Evolutionary conservation across 1,140 invertebrate species (phyloP), one percentile per base, ranked within the genome.

Genomic region (Leptinotarsa lineolata): DNA sequence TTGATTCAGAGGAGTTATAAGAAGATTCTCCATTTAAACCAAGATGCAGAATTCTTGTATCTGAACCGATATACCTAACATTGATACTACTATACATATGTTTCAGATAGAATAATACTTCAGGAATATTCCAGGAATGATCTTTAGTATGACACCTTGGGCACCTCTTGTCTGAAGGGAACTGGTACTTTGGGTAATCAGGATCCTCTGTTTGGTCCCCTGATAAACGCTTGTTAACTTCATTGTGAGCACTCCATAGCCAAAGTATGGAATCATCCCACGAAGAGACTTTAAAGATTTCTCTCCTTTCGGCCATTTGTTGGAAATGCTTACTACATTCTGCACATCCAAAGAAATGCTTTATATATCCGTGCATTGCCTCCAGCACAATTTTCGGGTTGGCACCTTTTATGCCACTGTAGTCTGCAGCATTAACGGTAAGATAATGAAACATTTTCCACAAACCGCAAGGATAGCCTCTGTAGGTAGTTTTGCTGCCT

Each of bases 391-490:
- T 88, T 21, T 86, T 82, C 0, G 91, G 89, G 72, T 91, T 87
- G 63, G 85, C 82, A 4, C 76, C 79, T 46, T 86, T 81, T 24
- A 84, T 83, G 3, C 84, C 76, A 16, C 70, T 73, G 64, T 85
- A 82, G 15, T 87, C 85, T 1, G 90, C 89, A 64, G 92, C 91
- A 82, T 92, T 92, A 0, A 98, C 94, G 5, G 95, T 96, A 21
- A 99, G 84, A 63, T 92, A 94, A 82, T 99, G 98, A 84, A 99
- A 99, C 72, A 97, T 86, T 46, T 90, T 94, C 98, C 98, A 99
- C n/a, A 99, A 85, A 1, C 95, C 92, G 86, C 98, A 99, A 1
- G 97, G 94, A 84, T 96, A 99, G 16, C 97, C 96, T 64, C 97
- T 88, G 67, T 87, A 89, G 45, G 88, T 86, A 2, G 90, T 83